phyloP scores from a whole-genome alignment of 2,888 invertebrate species.

The Cacoxenus indagator region DNA sequence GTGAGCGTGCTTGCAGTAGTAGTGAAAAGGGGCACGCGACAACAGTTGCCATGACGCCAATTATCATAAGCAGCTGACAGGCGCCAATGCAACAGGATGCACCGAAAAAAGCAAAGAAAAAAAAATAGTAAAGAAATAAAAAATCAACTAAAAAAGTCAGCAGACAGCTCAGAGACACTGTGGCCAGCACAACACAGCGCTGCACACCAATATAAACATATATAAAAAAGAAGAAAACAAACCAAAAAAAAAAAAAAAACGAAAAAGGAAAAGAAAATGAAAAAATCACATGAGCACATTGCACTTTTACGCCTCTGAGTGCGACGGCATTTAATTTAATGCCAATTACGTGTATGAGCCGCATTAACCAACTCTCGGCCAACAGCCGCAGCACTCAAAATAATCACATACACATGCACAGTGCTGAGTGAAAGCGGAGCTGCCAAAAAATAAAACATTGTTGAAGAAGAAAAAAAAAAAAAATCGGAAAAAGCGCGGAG shows the following conservation, averaged over 20 bases:
- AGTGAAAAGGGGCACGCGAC: not conserved
- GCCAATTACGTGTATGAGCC: constrained; percentile 62
- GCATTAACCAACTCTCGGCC: constrained; percentile 51
- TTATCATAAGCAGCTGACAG: constrained; percentile 57
- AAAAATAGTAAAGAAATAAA: constrained; percentile 35
- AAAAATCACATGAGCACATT: constrained; percentile 10
- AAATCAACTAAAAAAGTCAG: constrained; percentile 48
- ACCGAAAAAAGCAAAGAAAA: constrained; percentile 43
- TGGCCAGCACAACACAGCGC: constrained; percentile 2
- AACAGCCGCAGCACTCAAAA: constrained; percentile 6
- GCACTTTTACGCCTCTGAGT: constrained; percentile 24
- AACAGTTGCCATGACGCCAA: constrained; percentile 38
- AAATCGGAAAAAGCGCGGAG: constrained; percentile 32
- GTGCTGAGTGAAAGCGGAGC: constrained; percentile 19
- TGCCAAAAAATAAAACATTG: constrained; percentile 36
- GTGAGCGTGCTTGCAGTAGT: constrained; percentile 53
- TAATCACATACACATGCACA: constrained; percentile 28
- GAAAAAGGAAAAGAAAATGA: not conserved
- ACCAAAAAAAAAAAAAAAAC: not conserved
- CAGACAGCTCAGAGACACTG: not conserved
- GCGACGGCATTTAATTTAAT: constrained; percentile 58
- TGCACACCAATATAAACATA: constrained; percentile 25
- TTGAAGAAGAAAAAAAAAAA: not conserved
- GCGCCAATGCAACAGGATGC: constrained; percentile 42
- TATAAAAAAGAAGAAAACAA: no score